Evolutionary conservation across 2,888 invertebrate species (phyloP).

Genomic region (Seladonia tumulorum): DNA sequence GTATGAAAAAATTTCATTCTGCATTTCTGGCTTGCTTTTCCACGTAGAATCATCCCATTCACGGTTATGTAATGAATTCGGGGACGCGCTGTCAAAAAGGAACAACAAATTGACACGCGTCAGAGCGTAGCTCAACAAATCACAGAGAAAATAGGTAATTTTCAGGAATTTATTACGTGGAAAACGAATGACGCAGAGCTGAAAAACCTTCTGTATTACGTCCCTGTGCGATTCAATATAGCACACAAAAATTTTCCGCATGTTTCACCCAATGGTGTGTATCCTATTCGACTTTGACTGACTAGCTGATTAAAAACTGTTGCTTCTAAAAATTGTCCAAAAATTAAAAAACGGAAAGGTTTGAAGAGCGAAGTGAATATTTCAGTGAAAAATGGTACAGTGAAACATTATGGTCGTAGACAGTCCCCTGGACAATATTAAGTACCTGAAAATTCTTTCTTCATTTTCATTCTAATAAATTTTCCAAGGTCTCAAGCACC

Average conservation of each 20-base stretch:
- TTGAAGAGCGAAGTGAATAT: not conserved
- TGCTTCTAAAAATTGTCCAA: not conserved
- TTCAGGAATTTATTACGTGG: not conserved
- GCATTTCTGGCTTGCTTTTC: not conserved
- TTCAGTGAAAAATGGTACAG: not conserved
- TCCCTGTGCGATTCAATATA: not conserved
- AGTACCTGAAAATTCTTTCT: not conserved
- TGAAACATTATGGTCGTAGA: not conserved
- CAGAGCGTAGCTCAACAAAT: not conserved
- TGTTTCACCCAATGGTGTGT: not conserved
- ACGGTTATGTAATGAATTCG: not conserved
- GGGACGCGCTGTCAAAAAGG: not conserved
- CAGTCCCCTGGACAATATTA: not conserved
- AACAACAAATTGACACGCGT: constrained; percentile 1
- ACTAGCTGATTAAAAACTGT: not conserved
- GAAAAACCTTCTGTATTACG: not conserved
- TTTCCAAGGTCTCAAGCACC: not conserved
- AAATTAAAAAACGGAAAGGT: not conserved
- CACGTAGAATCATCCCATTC: not conserved
- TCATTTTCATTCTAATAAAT: not conserved
- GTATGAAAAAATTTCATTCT: not conserved
- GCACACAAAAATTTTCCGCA: not conserved
- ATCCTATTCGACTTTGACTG: not conserved
- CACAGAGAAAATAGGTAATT: not conserved
- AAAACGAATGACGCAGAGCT: not conserved